Conservation (phyloP, 2,113 vertebrate genomes). For the Scytalopus superciliaris region DNA sequence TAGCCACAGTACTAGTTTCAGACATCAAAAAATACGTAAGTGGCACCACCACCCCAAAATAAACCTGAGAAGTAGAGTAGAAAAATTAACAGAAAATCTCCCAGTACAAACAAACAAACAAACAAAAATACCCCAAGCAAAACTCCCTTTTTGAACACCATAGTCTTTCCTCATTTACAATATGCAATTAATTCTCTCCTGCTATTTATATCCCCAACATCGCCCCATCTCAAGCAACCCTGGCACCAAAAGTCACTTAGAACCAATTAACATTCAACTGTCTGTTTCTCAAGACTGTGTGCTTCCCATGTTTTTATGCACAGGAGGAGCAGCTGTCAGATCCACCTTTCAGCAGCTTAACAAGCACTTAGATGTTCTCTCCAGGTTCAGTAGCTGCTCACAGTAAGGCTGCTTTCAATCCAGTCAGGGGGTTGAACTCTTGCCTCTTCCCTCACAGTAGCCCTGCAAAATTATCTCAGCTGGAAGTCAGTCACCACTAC, state of each 20-base stretch:
- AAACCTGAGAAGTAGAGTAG: background rate
- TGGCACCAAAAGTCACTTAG: background rate
- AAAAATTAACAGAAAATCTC: background rate
- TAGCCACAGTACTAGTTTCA: background rate
- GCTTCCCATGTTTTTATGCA: background rate
- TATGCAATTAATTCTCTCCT: background rate
- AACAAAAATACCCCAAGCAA: background rate
- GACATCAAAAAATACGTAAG: background rate
- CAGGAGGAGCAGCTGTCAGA: background rate
- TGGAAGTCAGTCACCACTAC: background rate
- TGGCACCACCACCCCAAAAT: background rate
- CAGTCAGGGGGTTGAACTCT: background rate
- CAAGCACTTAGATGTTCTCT: background rate
- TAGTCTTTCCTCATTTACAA: background rate
- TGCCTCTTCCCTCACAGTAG: background rate
- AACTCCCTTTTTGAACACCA: background rate
- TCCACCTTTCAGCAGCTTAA: background rate
- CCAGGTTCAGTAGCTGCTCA: background rate
- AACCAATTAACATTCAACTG: background rate
- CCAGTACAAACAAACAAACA: background rate
- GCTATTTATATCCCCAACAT: background rate
- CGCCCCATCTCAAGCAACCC: background rate
- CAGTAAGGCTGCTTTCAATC: background rate
- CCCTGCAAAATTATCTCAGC: background rate
- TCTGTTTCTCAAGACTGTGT: fast-evolving